Base-by-base conservation (phyloP, 2,113 vertebrate species). In the Ameiurus melas region DNA sequence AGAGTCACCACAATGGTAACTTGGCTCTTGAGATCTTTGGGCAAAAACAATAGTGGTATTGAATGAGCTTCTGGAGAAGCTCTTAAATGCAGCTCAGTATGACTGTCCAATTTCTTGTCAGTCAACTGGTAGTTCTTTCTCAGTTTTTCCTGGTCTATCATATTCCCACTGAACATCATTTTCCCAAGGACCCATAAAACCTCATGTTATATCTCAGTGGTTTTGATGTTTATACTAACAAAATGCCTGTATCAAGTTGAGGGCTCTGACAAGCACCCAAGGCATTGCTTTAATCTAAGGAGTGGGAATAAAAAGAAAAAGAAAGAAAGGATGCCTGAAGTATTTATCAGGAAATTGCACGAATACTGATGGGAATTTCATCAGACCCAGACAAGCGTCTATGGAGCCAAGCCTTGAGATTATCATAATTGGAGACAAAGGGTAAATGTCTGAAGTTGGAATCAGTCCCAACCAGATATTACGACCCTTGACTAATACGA, bases 1-100 rank as follows among this genome's bases (percentile, higher is more conserved):
- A 91, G 92, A 94, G 94, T 92, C 60, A 70, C 83, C 91, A 94
- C 93, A 94, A 93, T 92, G 85, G 83, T 90, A 92, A 94, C 91
- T 93, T 93, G 92, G 89, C 87, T 92, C 89, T 86, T 87, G 85
- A 91, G 86, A 87, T 60, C 51, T 5, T 55, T 36, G 30, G 22
- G 60, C 36, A 6, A 89, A 92, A 91, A 94, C 92, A 94, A 93
- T 90, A 90, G 13, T 5, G 83, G 86, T 19, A 91, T 93, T 93
- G 91, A 93, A 27, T 10, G 77, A 17, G 8, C 89, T 89, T 66
- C 55, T 33, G n/a, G 88, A 89, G 85, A 51, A 53, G 84, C 33
- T 7, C 13, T 62, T 62, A 43, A 85, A 81, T 84, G 5, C 77
- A 89, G 53, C 55, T 82, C 19, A 60, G 30, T 16, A 16, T 57